Evolutionary conservation across 2,797 vertebrate species (phyloP), one percentile per base, ranked within the genome.

Genomic region (Acipenser transmontanus): DNA sequence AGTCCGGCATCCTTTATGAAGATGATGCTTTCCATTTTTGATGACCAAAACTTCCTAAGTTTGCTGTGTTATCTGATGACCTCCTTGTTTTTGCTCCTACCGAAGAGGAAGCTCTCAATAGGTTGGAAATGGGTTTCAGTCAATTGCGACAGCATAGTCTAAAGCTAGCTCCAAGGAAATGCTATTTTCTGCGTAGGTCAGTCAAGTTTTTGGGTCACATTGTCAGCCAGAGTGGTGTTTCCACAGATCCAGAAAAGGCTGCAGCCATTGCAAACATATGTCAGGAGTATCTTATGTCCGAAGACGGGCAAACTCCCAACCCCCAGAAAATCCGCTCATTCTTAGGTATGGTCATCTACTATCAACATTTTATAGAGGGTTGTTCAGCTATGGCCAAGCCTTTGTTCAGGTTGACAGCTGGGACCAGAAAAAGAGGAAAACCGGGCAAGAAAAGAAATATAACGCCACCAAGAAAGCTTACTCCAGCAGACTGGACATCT

Each of bases 51-150:
- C 11, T 71, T 73, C 8, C 0, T 54, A 12, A 61, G 13, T 0
- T 6, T 68, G 0, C 63, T 71, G 0, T 69, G 71, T n/a, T 72
- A 72, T 17, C 49, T 69, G 71, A 68, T 64, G 69, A 71, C 11
- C n/a, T 74, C 6, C 17, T 69, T 7, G 63, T 69, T 1, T 72
- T 65, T 49, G 62, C 54, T 6, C 8, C 56, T 49, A 49, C 34
- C 8, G 47, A 72, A 51, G 6, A 54, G 1, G n/a, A 65, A 34
- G 17, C 20, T 8, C 14, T 66, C 6, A 5, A 64, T 7, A 11
- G 51, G 2, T 62, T 72, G 4, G 61, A 72, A 6, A 14, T 67
- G 7, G 66, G 72, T 3, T 74, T 74, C 8, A 3, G 62, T 6
- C 12, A 60, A 1, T 50, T 68, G 9, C 34, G 54, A 59, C 8